Conservation (phyloP, 2,113 vertebrate genomes). For the Sula dactylatra region DNA sequence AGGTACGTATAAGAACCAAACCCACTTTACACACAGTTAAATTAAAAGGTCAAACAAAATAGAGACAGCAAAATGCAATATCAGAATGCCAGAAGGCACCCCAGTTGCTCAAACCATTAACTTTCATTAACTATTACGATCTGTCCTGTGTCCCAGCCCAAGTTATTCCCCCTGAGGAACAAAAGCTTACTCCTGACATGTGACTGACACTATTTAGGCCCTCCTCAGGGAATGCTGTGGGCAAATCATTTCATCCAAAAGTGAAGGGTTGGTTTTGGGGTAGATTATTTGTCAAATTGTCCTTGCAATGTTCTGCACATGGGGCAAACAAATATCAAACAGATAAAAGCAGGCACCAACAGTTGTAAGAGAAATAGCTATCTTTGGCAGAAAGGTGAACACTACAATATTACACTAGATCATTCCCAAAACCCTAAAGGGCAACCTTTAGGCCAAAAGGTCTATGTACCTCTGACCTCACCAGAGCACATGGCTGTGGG, state of each 20-base stretch:
- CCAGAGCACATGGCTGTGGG: neutral
- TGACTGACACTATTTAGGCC: neutral
- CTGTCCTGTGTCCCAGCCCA: neutral
- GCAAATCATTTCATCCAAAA: neutral
- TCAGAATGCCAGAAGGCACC: neutral
- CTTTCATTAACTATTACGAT: neutral
- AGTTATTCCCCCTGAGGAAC: neutral
- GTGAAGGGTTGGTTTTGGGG: neutral
- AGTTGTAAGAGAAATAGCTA: neutral
- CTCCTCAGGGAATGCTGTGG: neutral
- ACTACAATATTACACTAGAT: neutral
- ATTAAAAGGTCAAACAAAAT: slow-evolving; percentile 9
- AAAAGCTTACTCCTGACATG: neutral
- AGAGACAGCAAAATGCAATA: neutral
- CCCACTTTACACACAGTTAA: neutral
- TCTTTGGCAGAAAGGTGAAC: neutral
- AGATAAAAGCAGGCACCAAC: neutral
- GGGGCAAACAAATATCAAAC: neutral
- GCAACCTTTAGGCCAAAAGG: neutral
- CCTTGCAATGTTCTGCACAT: neutral
- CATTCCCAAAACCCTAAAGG: neutral
- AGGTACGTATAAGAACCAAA: neutral
- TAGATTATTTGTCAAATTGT: neutral
- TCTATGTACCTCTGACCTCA: neutral
- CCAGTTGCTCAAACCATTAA: neutral